Percentiles rank a stretch among this genome's conserved stretches.
Conservation (phyloP, 2,797 vertebrate species). For the Enteromius fasciolatus region DNA sequence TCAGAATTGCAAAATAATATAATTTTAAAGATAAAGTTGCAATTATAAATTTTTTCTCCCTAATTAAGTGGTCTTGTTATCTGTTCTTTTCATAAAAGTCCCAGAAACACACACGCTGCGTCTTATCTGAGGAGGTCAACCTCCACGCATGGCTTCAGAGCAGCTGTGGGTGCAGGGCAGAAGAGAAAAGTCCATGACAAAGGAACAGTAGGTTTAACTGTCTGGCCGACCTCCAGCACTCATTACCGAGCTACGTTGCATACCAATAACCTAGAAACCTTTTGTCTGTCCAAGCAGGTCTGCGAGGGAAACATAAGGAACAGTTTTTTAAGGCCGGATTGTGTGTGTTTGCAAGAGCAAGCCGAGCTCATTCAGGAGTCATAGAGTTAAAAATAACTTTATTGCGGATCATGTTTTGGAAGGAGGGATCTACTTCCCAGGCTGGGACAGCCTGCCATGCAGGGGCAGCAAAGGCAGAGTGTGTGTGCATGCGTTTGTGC, state of each 20-base stretch:
- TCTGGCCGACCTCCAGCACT: conserved; percentile 64
- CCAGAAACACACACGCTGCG: conserved; percentile 40
- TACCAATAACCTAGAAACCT: conserved; percentile 61
- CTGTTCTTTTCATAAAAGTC: not conserved
- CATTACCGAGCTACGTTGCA: conserved; percentile 63
- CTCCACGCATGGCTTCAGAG: conserved; percentile 36
- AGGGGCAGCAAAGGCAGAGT: conserved; percentile 70
- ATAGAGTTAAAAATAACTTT: conserved; percentile 82
- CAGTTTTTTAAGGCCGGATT: not conserved
- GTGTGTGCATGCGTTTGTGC: conserved; percentile 42
- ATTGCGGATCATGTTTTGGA: conserved; percentile 81
- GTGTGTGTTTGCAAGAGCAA: conserved; percentile 53
- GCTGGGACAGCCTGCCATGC: conserved; percentile 71
- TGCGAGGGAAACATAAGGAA: conserved; percentile 45
- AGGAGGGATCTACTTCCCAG: conserved; percentile 79
- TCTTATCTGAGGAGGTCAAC: conserved; percentile 58
- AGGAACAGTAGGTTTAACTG: conserved; percentile 71
- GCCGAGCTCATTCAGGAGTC: conserved; percentile 68
- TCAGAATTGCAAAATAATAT: not conserved
- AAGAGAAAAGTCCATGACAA: conserved; percentile 69
- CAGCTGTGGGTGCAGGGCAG: conserved; percentile 38
- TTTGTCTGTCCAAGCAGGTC: conserved; percentile 60
- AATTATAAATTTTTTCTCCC: not conserved
- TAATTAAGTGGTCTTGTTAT: not conserved
- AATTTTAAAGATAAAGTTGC: not conserved